Evolutionary conservation across 2,797 vertebrate species (phyloP).

Genomic region (Odontamblyopus rebecca): DNA sequence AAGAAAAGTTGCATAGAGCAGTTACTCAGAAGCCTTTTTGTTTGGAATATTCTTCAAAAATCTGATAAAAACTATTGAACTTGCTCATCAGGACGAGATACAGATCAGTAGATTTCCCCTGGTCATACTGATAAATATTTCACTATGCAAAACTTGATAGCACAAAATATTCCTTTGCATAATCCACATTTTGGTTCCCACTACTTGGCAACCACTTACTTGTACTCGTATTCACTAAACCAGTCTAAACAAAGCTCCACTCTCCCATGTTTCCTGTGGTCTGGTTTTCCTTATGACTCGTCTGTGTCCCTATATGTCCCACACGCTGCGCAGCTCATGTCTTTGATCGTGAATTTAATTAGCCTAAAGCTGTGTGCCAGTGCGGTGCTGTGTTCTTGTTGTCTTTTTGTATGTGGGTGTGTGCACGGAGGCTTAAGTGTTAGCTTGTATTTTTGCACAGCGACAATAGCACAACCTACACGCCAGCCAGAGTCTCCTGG

Average conservation of each 20-base stretch:
- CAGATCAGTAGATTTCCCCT: too few species aligned
- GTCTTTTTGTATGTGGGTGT: constrained; percentile 74
- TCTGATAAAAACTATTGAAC: neutral
- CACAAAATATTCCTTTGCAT: neutral
- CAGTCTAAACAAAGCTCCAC: too few species aligned
- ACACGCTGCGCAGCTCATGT: constrained; percentile 27
- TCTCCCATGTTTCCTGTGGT: neutral
- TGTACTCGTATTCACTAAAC: neutral
- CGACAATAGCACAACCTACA: constrained; percentile 68
- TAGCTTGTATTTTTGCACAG: constrained; percentile 67
- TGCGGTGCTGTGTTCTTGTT: constrained; percentile 59
- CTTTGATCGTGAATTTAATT: constrained; percentile 62
- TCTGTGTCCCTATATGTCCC: constrained; percentile 21
- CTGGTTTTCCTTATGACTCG: constrained; percentile 8
- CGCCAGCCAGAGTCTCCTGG: constrained; percentile 51
- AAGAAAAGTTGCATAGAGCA: too few species aligned
- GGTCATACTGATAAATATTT: too few species aligned
- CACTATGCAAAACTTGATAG: neutral
- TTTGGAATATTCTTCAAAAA: neutral
- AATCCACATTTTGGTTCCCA: constrained; percentile 1
- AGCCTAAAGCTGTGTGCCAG: constrained; percentile 43
- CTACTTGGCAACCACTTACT: neutral
- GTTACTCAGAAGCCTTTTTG: neutral
- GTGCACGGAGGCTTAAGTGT: constrained; percentile 68
- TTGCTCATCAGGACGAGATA: too few species aligned